phyloP scores from a whole-genome alignment of 2,888 invertebrate genomes.

The Apocheima hispidaria region DNA sequence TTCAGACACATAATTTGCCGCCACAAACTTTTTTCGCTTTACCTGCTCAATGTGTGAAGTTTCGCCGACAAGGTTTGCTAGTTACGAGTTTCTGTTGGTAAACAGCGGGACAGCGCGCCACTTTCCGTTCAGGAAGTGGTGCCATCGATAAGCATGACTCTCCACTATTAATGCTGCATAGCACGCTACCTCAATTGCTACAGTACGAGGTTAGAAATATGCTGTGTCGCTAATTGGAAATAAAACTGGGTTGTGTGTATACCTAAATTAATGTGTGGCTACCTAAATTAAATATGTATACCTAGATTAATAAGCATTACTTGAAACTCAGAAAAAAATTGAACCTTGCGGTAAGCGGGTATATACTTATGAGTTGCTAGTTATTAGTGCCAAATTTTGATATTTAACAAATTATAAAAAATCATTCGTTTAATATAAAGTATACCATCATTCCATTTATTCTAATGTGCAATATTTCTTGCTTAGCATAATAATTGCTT shows the following conservation, averaged over 20 bases:
- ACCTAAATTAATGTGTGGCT: too few species aligned
- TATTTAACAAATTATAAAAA: too few species aligned
- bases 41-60: slow-evolving; percentile 23
- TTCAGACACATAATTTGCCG: slow-evolving; percentile 20
- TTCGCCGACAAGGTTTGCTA: slow-evolving; percentile 44
- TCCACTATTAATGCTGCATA: slow-evolving; percentile 59
- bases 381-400: too few species aligned
- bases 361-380: too few species aligned
- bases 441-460: too few species aligned
- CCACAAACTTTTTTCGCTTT: slow-evolving; percentile 9
- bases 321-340: too few species aligned
- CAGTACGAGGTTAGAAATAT: background rate
- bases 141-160: slow-evolving; percentile 62
- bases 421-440: too few species aligned
- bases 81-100: slow-evolving; percentile 62
- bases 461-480: slow-evolving; percentile 7
- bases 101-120: slow-evolving; percentile 51
- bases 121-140: slow-evolving; percentile 66
- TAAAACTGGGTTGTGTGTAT: background rate
- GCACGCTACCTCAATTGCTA: slow-evolving; percentile 59
- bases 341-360: too few species aligned
- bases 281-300: too few species aligned
- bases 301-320: too few species aligned
- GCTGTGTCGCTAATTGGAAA: background rate
- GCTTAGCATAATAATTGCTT: background rate